A percentile compares a stretch with the other conserved stretches of the same genome.
Conservation (phyloP, 2,797 vertebrate species). For the Danionella dracula region DNA sequence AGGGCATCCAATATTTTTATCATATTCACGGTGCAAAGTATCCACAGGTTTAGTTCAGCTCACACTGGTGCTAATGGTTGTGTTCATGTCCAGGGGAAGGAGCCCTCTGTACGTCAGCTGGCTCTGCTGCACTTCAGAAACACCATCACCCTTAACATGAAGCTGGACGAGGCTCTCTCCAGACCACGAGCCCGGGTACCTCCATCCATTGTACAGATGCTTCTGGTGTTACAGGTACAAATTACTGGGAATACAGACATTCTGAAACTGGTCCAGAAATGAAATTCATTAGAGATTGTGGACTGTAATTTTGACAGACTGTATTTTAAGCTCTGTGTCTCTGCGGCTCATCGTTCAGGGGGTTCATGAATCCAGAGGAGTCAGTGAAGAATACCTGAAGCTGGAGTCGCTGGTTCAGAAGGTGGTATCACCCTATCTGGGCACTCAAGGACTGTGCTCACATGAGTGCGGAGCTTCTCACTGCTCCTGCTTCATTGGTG, state of each 20-base stretch:
- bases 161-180: conserved; percentile 89
- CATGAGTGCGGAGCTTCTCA: conserved; percentile 75
- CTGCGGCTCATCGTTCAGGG: conserved; percentile 78
- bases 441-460: conserved; percentile 87
- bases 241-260: neutral
- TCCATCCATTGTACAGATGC: conserved; percentile 94
- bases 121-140: conserved; percentile 94
- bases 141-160: conserved; percentile 91
- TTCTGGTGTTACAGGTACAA: conserved; percentile 91
- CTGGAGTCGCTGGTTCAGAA: conserved; percentile 91
- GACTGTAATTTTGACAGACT: too few species aligned
- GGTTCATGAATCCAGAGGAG: conserved; percentile 86
- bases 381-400: conserved; percentile 90
- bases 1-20: too few species aligned
- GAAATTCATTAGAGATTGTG: too few species aligned
- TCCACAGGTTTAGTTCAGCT: too few species aligned
- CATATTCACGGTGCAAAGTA: too few species aligned
- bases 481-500: conserved; percentile 83
- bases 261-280: too few species aligned
- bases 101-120: conserved; percentile 91
- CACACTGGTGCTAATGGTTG: too few species aligned
- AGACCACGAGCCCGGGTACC: conserved; percentile 88
- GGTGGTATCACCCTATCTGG: conserved; percentile 93
- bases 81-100: conserved; percentile 79
- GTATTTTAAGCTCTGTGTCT: too few species aligned